phyloP scores from a whole-genome alignment of 2,888 invertebrate genomes.

The Ormyrus rosae region DNA sequence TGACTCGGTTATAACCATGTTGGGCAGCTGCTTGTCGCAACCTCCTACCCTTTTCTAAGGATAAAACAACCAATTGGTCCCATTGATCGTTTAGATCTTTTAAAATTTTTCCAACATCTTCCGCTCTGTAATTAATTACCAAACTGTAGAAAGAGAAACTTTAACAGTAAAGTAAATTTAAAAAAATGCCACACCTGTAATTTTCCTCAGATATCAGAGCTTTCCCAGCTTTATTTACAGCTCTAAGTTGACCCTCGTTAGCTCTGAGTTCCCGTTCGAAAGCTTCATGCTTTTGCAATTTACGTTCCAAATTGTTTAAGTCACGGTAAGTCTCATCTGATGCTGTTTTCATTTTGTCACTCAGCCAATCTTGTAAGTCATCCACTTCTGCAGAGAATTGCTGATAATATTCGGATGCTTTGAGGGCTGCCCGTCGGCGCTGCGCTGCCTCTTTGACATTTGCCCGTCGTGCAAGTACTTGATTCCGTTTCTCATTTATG shows the following conservation, averaged over 20 bases:
- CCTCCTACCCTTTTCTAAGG: slow-evolving; percentile 83
- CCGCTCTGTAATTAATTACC: slow-evolving; percentile 76
- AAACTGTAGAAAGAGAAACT: neutral
- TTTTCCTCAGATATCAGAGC: slow-evolving; percentile 84
- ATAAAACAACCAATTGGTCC: slow-evolving; percentile 84
- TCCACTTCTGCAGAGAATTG: slow-evolving; percentile 95
- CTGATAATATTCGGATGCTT: slow-evolving; percentile 92
- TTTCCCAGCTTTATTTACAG: slow-evolving; percentile 89
- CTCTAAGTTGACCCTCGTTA: slow-evolving; percentile 93
- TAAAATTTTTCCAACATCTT: slow-evolving; percentile 82
- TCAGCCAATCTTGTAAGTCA: slow-evolving; percentile 92
- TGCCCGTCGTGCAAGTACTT: slow-evolving; percentile 85
- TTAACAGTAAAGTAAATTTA: neutral
- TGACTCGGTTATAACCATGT: slow-evolving; percentile 85
- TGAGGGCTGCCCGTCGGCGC: slow-evolving; percentile 84
- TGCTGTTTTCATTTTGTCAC: slow-evolving; percentile 93
- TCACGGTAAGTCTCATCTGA: slow-evolving; percentile 95
- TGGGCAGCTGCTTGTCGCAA: slow-evolving; percentile 93
- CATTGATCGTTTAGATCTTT: slow-evolving; percentile 86
- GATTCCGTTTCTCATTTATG: slow-evolving; percentile 84
- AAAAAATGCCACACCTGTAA: slow-evolving; percentile 75
- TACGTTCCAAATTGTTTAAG: slow-evolving; percentile 91
- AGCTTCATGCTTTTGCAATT: slow-evolving; percentile 96
- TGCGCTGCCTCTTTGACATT: slow-evolving; percentile 86
- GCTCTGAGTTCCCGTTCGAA: slow-evolving; percentile 96